These are phyloP conservation scores for Hypena proboscidalis DNA, from an alignment of 2,888 invertebrate species.

Conservation along the genomic window DNA sequence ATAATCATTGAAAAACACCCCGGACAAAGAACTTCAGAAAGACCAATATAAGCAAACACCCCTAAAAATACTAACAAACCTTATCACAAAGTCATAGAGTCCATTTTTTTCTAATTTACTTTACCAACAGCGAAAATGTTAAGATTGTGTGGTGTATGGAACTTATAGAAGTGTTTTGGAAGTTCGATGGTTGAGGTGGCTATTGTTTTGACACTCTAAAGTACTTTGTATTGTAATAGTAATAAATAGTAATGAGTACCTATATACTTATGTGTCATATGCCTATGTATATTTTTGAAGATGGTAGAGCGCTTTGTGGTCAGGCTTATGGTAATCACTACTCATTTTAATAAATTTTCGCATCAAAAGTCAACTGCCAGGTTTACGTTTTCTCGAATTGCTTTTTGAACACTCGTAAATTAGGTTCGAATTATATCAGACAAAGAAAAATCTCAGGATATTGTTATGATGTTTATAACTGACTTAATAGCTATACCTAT, in stretches of 20 bases:
- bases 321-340: too few relatives aligned
- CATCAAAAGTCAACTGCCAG: too few relatives aligned
- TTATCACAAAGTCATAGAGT: conserved; percentile 14
- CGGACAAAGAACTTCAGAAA: conserved; percentile 51
- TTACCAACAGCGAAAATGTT: conserved; percentile 3
- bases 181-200: conserved; percentile 56
- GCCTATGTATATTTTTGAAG: neutral
- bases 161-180: conserved; percentile 59
- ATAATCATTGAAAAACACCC: conserved; percentile 59
- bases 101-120: conserved; percentile 14
- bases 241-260: conserved; percentile 30
- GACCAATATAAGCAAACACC: conserved; percentile 23
- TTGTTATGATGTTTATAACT: too few relatives aligned
- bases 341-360: too few relatives aligned
- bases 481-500: too few relatives aligned
- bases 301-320: too few relatives aligned
- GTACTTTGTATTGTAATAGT: conserved; percentile 55
- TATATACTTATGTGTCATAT: conserved; percentile 13
- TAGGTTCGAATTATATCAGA: too few relatives aligned
- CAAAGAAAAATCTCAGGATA: too few relatives aligned
- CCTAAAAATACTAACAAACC: conserved; percentile 9
- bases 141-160: conserved; percentile 41
- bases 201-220: conserved; percentile 69
- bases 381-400: too few relatives aligned
- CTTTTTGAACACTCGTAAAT: too few relatives aligned